Evolutionary conservation across 2,888 invertebrate species (phyloP).

Genomic region (Orthonevra nobilis): DNA sequence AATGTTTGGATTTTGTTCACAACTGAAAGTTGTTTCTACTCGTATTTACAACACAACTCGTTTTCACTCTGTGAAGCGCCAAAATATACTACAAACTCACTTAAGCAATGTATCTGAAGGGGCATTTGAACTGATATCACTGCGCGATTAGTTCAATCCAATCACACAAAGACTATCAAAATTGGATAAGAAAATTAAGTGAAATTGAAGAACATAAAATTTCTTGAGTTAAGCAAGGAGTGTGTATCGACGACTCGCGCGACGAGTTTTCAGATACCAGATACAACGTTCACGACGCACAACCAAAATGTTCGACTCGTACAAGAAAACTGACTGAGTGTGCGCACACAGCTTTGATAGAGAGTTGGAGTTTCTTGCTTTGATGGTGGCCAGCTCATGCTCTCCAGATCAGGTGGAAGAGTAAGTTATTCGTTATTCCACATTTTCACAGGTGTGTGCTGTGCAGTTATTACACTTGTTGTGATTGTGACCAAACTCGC

Average conservation of each 20-base stretch:
- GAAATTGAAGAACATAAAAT: conserved; percentile 36
- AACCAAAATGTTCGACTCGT: conserved; percentile 66
- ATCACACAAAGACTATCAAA: conserved; percentile 27
- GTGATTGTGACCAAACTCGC: conserved; percentile 44
- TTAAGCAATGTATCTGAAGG: conserved; percentile 15
- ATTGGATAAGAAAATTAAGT: conserved; percentile 41
- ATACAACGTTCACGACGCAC: conserved; percentile 50
- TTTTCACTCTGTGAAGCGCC: conserved; percentile 59
- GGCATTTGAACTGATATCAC: not conserved
- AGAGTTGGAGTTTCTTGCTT: conserved; percentile 50
- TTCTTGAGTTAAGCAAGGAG: too few species aligned
- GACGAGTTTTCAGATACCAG: conserved; percentile 33
- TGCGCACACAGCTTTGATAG: conserved; percentile 63
- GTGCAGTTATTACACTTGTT: conserved; percentile 67
- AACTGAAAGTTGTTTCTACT: conserved; percentile 52
- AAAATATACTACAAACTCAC: conserved; percentile 28
- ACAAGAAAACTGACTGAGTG: conserved; percentile 66
- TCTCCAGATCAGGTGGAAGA: conserved; percentile 62
- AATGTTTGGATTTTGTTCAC: conserved; percentile 37
- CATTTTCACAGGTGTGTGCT: conserved; percentile 69
- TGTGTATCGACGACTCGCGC: conserved; percentile 34
- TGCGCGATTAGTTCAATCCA: too few species aligned
- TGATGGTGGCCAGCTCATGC: not conserved
- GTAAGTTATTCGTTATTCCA: conserved; percentile 68
- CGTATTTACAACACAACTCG: conserved; percentile 61